These are phyloP conservation scores for Syritta pipiens DNA, from an alignment of 2,888 invertebrate species.

Conservation along the genomic window DNA sequence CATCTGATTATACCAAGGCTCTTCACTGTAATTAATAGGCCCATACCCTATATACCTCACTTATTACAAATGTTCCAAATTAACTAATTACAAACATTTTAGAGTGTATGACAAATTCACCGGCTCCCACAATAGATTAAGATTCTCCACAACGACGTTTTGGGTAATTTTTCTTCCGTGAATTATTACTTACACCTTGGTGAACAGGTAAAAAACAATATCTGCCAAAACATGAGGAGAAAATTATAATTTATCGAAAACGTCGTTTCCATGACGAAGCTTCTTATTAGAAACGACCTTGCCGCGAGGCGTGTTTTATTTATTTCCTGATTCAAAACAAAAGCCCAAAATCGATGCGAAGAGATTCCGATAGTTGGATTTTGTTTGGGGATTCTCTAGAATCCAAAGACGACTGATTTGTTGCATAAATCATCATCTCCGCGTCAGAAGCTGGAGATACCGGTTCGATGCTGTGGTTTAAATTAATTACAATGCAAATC, in stretches of 20 bases:
- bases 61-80: no score
- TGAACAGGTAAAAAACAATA: not conserved
- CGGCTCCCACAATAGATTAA: not conserved
- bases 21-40: no score
- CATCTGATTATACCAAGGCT: no score
- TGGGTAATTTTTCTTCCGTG: not conserved
- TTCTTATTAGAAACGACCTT: slow-evolving; percentile 17
- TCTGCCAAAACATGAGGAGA: not conserved
- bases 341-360: not conserved
- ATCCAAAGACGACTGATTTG: not conserved
- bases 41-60: no score
- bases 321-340: slow-evolving; percentile 19
- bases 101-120: slow-evolving; percentile 1
- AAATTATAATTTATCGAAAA: slow-evolving; percentile 1
- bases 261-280: slow-evolving; percentile 1
- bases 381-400: slow-evolving; percentile 7
- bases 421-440: slow-evolving; percentile 16
- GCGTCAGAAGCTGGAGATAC: no score
- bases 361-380: not conserved
- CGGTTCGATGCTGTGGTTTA: no score
- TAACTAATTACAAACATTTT: no score
- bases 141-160: not conserved
- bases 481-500: slow-evolving; percentile 30
- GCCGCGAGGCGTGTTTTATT: not conserved
- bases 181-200: not conserved